These are phyloP conservation scores for Drosophila bunnanda DNA, from an alignment of 2,888 invertebrate species.

Conservation along the genomic window DNA sequence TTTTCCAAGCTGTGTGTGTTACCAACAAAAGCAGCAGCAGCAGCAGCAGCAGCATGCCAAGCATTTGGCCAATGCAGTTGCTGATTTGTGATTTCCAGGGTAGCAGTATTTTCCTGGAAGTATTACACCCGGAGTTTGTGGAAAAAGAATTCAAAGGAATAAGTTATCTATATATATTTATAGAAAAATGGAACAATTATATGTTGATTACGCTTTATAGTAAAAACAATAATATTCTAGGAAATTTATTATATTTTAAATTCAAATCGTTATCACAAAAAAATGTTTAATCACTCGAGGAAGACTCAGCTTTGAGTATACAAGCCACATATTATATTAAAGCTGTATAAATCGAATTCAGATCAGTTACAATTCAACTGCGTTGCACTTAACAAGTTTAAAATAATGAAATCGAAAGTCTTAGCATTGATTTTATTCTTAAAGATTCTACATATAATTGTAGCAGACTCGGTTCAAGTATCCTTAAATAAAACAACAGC, in stretches of 20 bases:
- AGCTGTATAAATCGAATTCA: not conserved
- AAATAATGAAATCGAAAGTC: not conserved
- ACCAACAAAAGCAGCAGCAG: conserved; percentile 18
- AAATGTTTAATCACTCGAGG: not conserved
- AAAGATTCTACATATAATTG: not conserved
- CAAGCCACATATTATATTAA: not conserved
- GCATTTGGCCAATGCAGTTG: conserved; percentile 54
- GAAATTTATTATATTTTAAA: not conserved
- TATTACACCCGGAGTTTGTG: not conserved
- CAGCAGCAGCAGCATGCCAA: conserved; percentile 43
- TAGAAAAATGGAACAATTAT: too few species aligned
- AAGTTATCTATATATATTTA: not conserved
- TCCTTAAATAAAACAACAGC: not conserved
- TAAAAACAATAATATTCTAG: not conserved
- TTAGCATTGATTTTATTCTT: not conserved
- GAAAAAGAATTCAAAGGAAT: not conserved
- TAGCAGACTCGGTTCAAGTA: not conserved
- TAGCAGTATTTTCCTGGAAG: conserved; percentile 9
- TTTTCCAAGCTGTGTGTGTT: conserved; percentile 46
- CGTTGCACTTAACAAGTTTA: not conserved
- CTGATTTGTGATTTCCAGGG: conserved; percentile 52
- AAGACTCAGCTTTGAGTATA: not conserved
- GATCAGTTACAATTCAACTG: not conserved
- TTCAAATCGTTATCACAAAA: not conserved
- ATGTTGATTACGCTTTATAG: not conserved